phyloP scores from a whole-genome alignment of 2,113 vertebrate species.

The Speoplatyrhinus poulsoni region DNA sequence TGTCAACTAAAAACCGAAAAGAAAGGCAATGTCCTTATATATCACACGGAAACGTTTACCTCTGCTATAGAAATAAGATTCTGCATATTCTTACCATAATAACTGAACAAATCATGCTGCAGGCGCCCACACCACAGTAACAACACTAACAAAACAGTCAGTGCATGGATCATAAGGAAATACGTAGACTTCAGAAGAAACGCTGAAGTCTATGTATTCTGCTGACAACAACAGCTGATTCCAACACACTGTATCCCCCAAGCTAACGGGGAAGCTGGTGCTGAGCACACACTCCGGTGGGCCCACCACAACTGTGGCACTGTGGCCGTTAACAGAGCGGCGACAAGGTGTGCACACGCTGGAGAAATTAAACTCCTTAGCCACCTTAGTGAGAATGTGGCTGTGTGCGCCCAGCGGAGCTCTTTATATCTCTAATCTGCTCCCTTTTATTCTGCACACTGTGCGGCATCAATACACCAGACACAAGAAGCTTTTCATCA shows the following conservation, averaged over 20 bases:
- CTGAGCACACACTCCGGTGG: neutral
- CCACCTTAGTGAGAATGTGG: constrained; percentile 1
- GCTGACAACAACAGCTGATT: no score
- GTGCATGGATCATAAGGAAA: no score
- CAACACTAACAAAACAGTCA: no score
- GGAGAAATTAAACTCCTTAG: neutral
- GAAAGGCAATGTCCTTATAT: neutral
- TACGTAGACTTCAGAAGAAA: no score
- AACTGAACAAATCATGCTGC: no score
- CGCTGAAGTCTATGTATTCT: no score
- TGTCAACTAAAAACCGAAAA: neutral
- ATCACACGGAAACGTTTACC: neutral
- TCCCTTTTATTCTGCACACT: neutral
- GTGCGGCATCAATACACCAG: constrained; percentile 18
- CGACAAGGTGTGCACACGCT: neutral
- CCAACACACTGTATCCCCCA: no score
- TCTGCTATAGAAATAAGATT: no score
- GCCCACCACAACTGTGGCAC: neutral
- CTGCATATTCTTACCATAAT: no score
- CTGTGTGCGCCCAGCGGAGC: neutral
- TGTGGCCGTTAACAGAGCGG: neutral
- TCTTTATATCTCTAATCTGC: neutral
- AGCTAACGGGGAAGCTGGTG: no score
- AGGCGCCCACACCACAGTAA: no score
- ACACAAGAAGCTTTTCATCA: constrained; percentile 38